These are phyloP conservation scores for Augiades crinisus DNA, from an alignment of 2,888 invertebrate genomes.

Conservation along the genomic window DNA sequence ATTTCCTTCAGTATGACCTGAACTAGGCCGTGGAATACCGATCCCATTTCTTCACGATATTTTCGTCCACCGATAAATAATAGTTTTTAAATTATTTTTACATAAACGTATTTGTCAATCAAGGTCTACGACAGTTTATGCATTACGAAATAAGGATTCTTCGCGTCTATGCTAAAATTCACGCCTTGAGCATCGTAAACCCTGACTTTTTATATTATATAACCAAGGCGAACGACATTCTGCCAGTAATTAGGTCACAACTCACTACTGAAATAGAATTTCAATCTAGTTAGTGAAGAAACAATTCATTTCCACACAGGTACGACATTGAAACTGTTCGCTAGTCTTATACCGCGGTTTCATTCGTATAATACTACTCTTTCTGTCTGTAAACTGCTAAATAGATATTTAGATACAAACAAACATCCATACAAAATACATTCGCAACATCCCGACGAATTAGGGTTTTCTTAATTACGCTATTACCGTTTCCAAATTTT, in stretches of 20 bases:
- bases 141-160: neutral
- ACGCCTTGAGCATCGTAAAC: constrained; percentile 19
- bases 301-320: constrained; percentile 1
- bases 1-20: too few relatives aligned
- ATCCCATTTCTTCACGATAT: too few relatives aligned
- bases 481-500: constrained; percentile 7
- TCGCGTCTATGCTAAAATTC: constrained; percentile 5
- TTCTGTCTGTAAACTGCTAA: too few relatives aligned
- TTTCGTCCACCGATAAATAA: too few relatives aligned
- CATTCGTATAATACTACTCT: too few relatives aligned
- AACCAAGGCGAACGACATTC: constrained; percentile 25
- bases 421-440: too few relatives aligned
- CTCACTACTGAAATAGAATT: constrained; percentile 25
- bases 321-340: constrained; percentile 1
- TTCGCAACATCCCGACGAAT: neutral
- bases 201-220: constrained; percentile 27
- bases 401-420: too few relatives aligned
- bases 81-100: too few relatives aligned
- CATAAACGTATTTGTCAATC: too few relatives aligned
- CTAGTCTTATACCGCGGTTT: neutral
- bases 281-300: constrained; percentile 7
- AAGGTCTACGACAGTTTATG: too few relatives aligned
- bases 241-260: constrained; percentile 20
- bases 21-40: too few relatives aligned
- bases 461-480: too few relatives aligned